A percentile compares a stretch with the other conserved stretches of the same genome.
Conservation (phyloP, 64 coral and sea anemone genomes). For the Cladopsammia gracilis region DNA sequence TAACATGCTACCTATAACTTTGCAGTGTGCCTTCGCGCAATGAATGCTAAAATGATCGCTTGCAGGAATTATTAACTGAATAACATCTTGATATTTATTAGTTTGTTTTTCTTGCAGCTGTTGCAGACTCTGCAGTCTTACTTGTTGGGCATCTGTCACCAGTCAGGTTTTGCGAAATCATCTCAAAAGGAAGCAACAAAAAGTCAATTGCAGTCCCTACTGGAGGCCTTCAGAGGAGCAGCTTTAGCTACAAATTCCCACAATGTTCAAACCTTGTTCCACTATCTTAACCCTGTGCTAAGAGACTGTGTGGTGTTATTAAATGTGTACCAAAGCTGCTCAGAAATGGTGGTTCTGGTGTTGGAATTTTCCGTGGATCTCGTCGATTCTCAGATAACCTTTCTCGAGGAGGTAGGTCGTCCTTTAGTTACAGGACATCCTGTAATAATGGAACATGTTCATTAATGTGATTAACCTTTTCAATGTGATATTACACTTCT, state of each 20-base stretch:
- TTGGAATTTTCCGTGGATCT: slow-evolving; percentile 88
- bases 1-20: no score
- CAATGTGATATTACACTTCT: no score
- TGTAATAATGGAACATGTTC: no score
- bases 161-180: slow-evolving; percentile 84
- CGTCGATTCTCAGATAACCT: slow-evolving; percentile 77
- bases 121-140: slow-evolving; percentile 80
- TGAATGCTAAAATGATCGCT: no score
- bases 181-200: slow-evolving; percentile 84
- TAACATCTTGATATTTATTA: background rate
- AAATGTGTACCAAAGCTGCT: slow-evolving; percentile 87
- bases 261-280: slow-evolving; percentile 70
- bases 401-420: slow-evolving; percentile 72
- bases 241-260: slow-evolving; percentile 76
- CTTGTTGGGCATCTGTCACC: slow-evolving; percentile 77
- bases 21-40: no score
- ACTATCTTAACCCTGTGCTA: slow-evolving; percentile 78
- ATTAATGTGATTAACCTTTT: no score
- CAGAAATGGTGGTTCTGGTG: slow-evolving; percentile 87
- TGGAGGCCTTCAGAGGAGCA: slow-evolving; percentile 91
- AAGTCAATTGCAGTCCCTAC: slow-evolving; percentile 73
- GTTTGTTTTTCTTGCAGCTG: slow-evolving; percentile 64
- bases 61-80: background rate
- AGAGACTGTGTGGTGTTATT: slow-evolving; percentile 74
- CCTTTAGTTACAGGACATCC: no score